phyloP scores from a whole-genome alignment of 2,797 vertebrate species.

The Rhinella marina region DNA sequence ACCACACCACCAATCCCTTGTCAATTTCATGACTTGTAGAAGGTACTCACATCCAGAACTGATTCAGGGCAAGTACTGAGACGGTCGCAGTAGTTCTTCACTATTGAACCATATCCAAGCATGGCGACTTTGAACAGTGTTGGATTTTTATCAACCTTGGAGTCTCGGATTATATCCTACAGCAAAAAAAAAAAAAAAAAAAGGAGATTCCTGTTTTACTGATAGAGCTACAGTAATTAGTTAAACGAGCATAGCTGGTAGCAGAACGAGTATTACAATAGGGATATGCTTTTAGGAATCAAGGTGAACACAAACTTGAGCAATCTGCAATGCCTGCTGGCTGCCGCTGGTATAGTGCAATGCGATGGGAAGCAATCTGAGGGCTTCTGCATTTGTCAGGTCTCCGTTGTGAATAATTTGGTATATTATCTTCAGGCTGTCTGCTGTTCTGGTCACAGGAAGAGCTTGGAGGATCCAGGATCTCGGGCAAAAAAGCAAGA shows the following conservation, averaged over 20 bases:
- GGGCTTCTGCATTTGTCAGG: slow-evolving; percentile 72
- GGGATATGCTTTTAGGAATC: neutral
- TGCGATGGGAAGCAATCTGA: slow-evolving; percentile 71
- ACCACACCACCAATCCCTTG: neutral
- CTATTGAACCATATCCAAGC: slow-evolving; percentile 82
- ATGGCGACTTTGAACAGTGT: slow-evolving; percentile 73
- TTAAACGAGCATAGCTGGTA: neutral
- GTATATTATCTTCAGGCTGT: slow-evolving; percentile 79
- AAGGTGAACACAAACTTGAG: slow-evolving; percentile 12
- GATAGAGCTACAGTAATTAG: too few relatives aligned
- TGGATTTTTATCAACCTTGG: slow-evolving; percentile 63
- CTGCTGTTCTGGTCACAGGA: slow-evolving; percentile 73
- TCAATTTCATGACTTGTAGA: neutral
- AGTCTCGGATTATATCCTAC: slow-evolving; percentile 75
- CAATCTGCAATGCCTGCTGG: slow-evolving; percentile 67
- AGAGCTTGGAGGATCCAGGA: slow-evolving; percentile 80
- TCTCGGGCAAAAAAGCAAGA: slow-evolving; percentile 67
- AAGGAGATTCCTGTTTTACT: neutral
- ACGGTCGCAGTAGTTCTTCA: slow-evolving; percentile 78
- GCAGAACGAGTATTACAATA: neutral
- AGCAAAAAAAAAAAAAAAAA: too few relatives aligned
- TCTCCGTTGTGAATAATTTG: slow-evolving; percentile 74
- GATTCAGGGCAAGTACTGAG: slow-evolving; percentile 73
- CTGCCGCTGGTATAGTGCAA: slow-evolving; percentile 74
- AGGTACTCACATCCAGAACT: slow-evolving; percentile 78